These are phyloP conservation scores for Holotrichia oblita DNA, from an alignment of 1,140 invertebrate genomes.

Conservation along the genomic window DNA sequence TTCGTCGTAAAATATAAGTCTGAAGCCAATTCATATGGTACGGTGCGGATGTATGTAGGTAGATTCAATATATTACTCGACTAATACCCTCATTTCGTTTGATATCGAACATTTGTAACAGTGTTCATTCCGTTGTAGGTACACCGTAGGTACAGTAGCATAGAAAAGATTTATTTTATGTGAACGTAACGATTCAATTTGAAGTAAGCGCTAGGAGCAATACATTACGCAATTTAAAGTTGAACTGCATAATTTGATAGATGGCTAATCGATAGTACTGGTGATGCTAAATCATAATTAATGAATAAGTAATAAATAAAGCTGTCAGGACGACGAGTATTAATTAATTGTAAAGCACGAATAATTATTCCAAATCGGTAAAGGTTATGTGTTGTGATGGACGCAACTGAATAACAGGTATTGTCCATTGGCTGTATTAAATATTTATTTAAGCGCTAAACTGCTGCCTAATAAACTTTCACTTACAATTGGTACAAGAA, in stretches of 20 bases:
- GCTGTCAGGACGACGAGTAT: neutral
- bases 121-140: neutral
- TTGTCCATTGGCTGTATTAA: neutral
- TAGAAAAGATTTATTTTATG: neutral
- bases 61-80: neutral
- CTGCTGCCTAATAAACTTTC: too few relatives aligned
- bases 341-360: neutral
- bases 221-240: slow-evolving; percentile 4
- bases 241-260: slow-evolving; percentile 6
- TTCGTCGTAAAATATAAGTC: too few relatives aligned
- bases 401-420: neutral
- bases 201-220: neutral
- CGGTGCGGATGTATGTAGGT: neutral
- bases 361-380: neutral
- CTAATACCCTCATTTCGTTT: neutral
- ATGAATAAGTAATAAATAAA: slow-evolving; percentile 31
- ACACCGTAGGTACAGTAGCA: neutral
- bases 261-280: neutral
- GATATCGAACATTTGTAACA: neutral
- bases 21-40: too few relatives aligned
- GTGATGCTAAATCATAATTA: neutral
- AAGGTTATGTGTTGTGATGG: too few relatives aligned
- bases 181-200: neutral
- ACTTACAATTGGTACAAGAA: too few relatives aligned
- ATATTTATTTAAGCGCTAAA: neutral